Percentiles rank a stretch among this genome's conserved stretches.
These are phyloP conservation scores for Cyclina sinensis DNA, from an alignment of 1,140 invertebrate species.

Conservation along the genomic window DNA sequence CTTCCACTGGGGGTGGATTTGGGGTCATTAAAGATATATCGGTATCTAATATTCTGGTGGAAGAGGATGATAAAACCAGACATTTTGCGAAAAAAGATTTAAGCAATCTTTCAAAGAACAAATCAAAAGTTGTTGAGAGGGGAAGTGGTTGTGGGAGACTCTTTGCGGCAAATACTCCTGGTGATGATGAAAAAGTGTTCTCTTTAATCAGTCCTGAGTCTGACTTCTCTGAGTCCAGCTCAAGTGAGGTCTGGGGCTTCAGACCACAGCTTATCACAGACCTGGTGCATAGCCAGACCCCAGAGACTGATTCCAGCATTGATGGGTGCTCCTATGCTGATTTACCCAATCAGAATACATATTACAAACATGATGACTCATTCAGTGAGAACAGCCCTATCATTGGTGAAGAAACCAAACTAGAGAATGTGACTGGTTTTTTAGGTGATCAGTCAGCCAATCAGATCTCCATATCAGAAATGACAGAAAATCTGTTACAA, in stretches of 20 bases:
- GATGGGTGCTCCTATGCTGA: slow-evolving; percentile 60
- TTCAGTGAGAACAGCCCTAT: slow-evolving; percentile 49
- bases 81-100: slow-evolving; percentile 74
- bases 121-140: slow-evolving; percentile 46
- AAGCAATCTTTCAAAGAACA: slow-evolving; percentile 51
- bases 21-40: slow-evolving; percentile 77
- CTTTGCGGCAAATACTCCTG: slow-evolving; percentile 65
- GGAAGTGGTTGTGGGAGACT: slow-evolving; percentile 46
- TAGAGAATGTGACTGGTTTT: slow-evolving; percentile 45
- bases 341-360: slow-evolving; percentile 48
- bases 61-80: slow-evolving; percentile 76
- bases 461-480: slow-evolving; percentile 58
- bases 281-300: not conserved
- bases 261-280: slow-evolving; percentile 46
- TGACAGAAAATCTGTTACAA: slow-evolving; percentile 65
- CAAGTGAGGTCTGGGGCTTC: slow-evolving; percentile 62
- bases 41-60: slow-evolving; percentile 74
- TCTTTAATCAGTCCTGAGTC: slow-evolving; percentile 51
- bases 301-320: slow-evolving; percentile 60
- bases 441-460: slow-evolving; percentile 29
- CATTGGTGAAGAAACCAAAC: slow-evolving; percentile 48
- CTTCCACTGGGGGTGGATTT: slow-evolving; percentile 61
- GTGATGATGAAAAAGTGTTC: slow-evolving; percentile 64
- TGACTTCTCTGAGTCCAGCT: slow-evolving; percentile 61
- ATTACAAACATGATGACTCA: slow-evolving; percentile 54